Evolutionary conservation across 2,888 invertebrate genomes (phyloP).

Genomic region (Hydriomena furcata): DNA sequence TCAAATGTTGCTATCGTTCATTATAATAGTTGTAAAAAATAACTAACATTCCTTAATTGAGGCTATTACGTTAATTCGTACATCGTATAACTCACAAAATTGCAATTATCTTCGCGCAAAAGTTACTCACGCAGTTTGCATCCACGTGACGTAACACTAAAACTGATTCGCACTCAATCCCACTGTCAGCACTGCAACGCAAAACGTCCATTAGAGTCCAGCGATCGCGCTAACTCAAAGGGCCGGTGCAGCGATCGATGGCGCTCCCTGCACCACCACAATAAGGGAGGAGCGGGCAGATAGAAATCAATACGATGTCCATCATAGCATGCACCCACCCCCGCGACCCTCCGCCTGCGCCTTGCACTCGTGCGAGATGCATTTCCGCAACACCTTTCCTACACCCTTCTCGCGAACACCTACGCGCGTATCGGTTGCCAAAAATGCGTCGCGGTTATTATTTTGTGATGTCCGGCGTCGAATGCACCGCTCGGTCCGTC

Average conservation of each 20-base stretch:
- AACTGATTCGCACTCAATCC: constrained; percentile 52
- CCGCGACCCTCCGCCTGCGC: constrained; percentile 82
- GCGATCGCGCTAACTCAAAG: constrained; percentile 61
- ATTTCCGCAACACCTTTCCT: constrained; percentile 65
- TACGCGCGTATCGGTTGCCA: constrained; percentile 38
- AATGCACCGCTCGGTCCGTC: constrained; percentile 75
- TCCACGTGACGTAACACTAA: constrained; percentile 62
- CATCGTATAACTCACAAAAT: constrained; percentile 30
- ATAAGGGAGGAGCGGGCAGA: constrained; percentile 82
- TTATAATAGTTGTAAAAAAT: constrained; percentile 9
- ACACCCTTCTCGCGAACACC: constrained; percentile 56
- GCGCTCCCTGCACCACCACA: constrained; percentile 78
- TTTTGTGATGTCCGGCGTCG: constrained; percentile 66
- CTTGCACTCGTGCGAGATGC: constrained; percentile 77
- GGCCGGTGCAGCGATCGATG: constrained; percentile 79
- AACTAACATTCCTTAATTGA: constrained; percentile 31
- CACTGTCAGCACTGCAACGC: constrained; percentile 53
- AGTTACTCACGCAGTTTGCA: constrained; percentile 47
- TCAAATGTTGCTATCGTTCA: background rate
- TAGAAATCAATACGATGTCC: constrained; percentile 85
- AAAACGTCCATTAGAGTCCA: constrained; percentile 50
- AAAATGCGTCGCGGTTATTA: constrained; percentile 49
- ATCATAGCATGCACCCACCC: constrained; percentile 85
- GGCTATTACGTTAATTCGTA: constrained; percentile 26
- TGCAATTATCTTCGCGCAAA: constrained; percentile 30